Conservation (phyloP, 2,888 invertebrate genomes). For the Arrhopalites spinosus region DNA sequence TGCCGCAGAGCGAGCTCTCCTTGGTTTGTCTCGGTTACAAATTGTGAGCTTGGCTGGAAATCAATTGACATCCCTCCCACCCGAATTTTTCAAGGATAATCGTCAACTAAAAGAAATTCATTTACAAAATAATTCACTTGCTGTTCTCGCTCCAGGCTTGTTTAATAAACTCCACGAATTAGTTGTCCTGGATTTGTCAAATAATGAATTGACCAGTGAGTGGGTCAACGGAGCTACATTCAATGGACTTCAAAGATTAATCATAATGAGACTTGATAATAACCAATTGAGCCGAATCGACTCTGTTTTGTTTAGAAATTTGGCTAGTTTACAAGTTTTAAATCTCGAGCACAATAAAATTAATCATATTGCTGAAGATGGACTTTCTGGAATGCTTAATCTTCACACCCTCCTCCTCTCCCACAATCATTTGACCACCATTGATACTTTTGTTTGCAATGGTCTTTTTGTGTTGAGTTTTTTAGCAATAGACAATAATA, state of each 20-base stretch:
- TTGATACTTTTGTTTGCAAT: slow-evolving; percentile 76
- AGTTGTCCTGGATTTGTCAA: slow-evolving; percentile 75
- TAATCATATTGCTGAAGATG: too few species aligned
- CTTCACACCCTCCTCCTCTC: slow-evolving; percentile 80
- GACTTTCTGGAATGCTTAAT: too few species aligned
- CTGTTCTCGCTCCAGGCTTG: slow-evolving; percentile 77
- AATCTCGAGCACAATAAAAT: slow-evolving; percentile 79
- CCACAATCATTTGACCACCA: slow-evolving; percentile 75
- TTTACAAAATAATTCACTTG: slow-evolving; percentile 79
- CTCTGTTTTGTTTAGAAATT: slow-evolving; percentile 75
- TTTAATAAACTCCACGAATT: slow-evolving; percentile 77
- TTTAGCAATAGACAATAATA: slow-evolving; percentile 79
- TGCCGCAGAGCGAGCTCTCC: slow-evolving; percentile 77
- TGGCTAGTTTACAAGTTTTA: slow-evolving; percentile 78
- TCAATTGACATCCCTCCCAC: slow-evolving; percentile 77
- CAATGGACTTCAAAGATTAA: slow-evolving; percentile 74
- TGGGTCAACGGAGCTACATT: slow-evolving; percentile 79
- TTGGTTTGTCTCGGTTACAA: slow-evolving; percentile 73
- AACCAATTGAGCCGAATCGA: slow-evolving; percentile 78
- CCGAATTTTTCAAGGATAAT: slow-evolving; percentile 78
- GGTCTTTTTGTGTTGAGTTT: slow-evolving; percentile 77
- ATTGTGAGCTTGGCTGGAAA: slow-evolving; percentile 80
- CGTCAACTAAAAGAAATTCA: slow-evolving; percentile 79
- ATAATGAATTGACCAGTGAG: slow-evolving; percentile 78
- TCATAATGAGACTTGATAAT: slow-evolving; percentile 76